Base-by-base conservation (phyloP, 2,113 vertebrate genomes). In the Stegastes partitus region DNA sequence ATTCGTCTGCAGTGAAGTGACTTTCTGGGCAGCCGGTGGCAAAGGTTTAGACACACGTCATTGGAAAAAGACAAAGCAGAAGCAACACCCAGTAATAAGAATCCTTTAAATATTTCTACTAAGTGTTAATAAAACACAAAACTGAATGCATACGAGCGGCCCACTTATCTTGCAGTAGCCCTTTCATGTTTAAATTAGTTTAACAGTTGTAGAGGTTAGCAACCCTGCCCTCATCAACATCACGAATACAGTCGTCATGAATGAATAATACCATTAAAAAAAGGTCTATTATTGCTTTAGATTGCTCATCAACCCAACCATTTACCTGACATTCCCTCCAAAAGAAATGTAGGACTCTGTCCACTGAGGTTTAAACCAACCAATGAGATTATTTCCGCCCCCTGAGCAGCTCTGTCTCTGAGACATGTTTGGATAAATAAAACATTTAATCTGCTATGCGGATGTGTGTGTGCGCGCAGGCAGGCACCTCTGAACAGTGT, bases 401-500 rank as follows among this genome's bases (percentile, higher is more conserved):
- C 44, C 45, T 66, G 54, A 73, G 76, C 58, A 70, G 67, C 81
- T 56, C 50, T n/a, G 34, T 77, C 68, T 90, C 62, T 26, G 71
- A 79, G 50, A 80, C 70, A 37, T 53, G 68, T 75, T 87, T 83
- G 73, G 47, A 87, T 77, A 83, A 88, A 89, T 85, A 79, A 84
- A 88, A 83, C 74, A 80, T 89, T 79, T 79, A 76, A 82, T 91
- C 81, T 85, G 85, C 73, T 19, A 45, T 58, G 62, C 2, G 59
- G 57, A 62, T 50, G 70, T 79, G 72, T 76, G 59, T 22, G 57
- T 51, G 16, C 61, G 61, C 26, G 74, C 66, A 64, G n/a, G 74
- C 54, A 69, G 58, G 65, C 74, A 71, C 69, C 61, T 78, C 77
- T 82, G 70, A 85, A 76, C 67, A 82, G 37, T 69, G 37, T 50